Conservation (phyloP, 2,888 invertebrate species). For the Rapana venosa region DNA sequence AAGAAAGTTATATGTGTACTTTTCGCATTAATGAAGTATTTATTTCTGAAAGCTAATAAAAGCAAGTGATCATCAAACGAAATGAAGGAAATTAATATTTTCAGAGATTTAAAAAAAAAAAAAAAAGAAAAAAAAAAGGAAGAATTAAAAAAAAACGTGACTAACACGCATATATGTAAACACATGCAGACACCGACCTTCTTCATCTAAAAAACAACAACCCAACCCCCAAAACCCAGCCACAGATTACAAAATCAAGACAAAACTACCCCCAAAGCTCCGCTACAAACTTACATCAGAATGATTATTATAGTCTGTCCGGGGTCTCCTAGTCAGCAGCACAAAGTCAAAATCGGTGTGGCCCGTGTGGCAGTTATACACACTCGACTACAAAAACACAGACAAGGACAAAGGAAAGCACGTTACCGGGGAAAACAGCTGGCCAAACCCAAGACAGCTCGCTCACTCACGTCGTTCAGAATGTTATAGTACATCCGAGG, state of each 20-base stretch:
- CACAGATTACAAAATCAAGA: not conserved
- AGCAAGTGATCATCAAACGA: too few relatives aligned
- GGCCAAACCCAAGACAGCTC: not conserved
- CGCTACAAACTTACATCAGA: constrained; percentile 41
- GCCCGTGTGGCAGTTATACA: constrained; percentile 83
- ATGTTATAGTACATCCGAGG: constrained; percentile 19
- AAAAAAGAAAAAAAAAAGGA: too few relatives aligned
- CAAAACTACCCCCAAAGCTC: not conserved
- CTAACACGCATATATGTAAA: too few relatives aligned
- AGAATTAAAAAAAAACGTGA: too few relatives aligned
- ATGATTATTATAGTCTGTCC: constrained; percentile 2
- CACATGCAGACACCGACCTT: too few relatives aligned
- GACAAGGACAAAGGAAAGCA: not conserved
- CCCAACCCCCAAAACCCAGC: too few relatives aligned
- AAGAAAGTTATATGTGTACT: too few relatives aligned
- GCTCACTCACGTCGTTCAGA: constrained; percentile 23
- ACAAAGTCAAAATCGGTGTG: constrained; percentile 49
- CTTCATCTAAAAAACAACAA: too few relatives aligned
- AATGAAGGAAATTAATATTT: too few relatives aligned
- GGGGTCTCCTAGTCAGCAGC: constrained; percentile 48
- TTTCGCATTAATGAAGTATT: too few relatives aligned
- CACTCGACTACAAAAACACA: constrained; percentile 62
- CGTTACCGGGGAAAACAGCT: not conserved
- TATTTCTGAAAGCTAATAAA: too few relatives aligned
- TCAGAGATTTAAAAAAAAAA: too few relatives aligned